Evolutionary conservation across 2,797 vertebrate species (phyloP).

Genomic region (Tympanoctomys barrerae): DNA sequence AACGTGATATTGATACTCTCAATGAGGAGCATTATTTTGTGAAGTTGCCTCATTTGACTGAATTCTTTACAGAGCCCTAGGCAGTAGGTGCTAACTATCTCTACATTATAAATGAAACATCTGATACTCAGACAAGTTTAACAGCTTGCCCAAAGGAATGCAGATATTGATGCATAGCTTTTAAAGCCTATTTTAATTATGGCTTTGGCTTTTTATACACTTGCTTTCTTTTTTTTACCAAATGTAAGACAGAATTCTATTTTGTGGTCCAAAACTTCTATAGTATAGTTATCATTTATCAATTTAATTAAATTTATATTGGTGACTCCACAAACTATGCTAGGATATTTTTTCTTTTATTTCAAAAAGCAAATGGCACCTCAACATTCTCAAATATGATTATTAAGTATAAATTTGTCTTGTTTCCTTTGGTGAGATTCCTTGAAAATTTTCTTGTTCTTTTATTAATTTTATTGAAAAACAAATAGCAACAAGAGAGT

Average conservation of each 20-base stretch:
- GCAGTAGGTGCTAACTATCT: neutral
- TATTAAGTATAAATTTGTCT: neutral
- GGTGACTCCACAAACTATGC: neutral
- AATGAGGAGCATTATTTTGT: neutral
- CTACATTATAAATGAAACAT: neutral
- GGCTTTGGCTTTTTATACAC: neutral
- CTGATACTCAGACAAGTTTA: conserved; percentile 4
- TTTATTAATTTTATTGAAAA: too few species aligned
- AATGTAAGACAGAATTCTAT: conserved; percentile 1
- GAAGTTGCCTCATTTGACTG: neutral
- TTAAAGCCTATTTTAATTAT: conserved; percentile 3
- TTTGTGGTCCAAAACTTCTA: neutral
- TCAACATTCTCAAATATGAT: neutral
- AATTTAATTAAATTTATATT: neutral
- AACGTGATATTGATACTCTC: neutral
- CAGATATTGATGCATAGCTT: neutral
- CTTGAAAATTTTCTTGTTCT: neutral
- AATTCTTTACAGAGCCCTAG: neutral
- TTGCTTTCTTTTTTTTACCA: neutral
- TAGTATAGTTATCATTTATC: neutral
- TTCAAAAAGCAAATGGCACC: neutral
- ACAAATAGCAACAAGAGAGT: too few species aligned
- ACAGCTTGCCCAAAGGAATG: neutral
- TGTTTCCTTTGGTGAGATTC: conserved; percentile 21
- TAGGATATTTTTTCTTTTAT: neutral